These are phyloP conservation scores for Brachyhypopomus gauderio DNA, from an alignment of 2,113 vertebrate species.

Conservation along the genomic window DNA sequence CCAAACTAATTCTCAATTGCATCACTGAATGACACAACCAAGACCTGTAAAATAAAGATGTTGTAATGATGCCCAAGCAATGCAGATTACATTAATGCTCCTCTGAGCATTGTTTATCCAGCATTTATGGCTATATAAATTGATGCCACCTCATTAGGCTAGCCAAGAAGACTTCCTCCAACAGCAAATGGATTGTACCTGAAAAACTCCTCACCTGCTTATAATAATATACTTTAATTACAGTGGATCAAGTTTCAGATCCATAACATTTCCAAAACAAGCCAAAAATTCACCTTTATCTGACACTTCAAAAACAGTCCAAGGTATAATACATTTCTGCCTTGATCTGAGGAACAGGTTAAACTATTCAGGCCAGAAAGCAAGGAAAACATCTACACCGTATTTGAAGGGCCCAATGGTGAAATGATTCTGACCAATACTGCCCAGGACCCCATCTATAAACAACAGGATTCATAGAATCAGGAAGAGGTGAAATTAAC, in stretches of 20 bases:
- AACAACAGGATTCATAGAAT: background rate
- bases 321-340: background rate
- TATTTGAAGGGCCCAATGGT: background rate
- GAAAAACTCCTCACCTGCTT: no score
- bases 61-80: constrained; percentile 6
- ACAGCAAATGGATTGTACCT: no score
- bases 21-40: no score
- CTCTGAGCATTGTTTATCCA: background rate
- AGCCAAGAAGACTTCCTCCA: no score
- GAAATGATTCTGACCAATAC: background rate
- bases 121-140: background rate
- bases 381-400: background rate
- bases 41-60: constrained; percentile 2
- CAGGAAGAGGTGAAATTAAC: background rate
- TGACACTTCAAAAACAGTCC: background rate
- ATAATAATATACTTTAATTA: no score
- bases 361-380: background rate
- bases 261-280: background rate
- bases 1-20: no score
- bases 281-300: background rate
- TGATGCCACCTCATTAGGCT: no score
- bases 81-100: background rate
- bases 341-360: background rate
- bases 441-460: background rate
- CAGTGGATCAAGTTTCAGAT: no score